These are phyloP conservation scores for Steinernema scapterisci DNA, from an alignment of 2,888 invertebrate species.

Conservation along the genomic window DNA sequence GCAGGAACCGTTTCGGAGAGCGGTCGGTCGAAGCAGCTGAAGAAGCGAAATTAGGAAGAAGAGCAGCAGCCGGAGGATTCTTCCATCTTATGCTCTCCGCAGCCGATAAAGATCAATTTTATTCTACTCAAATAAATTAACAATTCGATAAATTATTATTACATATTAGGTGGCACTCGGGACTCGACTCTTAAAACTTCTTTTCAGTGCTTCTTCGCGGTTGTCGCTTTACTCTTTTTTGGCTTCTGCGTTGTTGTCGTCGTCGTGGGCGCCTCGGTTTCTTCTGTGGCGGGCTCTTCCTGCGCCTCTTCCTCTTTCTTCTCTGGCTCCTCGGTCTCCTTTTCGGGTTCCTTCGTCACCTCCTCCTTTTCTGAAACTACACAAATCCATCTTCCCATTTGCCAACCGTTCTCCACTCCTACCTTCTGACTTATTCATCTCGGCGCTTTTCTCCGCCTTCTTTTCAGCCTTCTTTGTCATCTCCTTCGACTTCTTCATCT, in stretches of 20 bases:
- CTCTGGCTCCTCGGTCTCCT: conserved; percentile 32
- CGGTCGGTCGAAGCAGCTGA: no score
- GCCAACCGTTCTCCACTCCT: background rate
- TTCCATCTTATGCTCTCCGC: no score
- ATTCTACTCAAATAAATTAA: background rate
- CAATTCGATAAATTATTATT: conserved; percentile 14
- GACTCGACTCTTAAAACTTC: background rate
- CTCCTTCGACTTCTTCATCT: background rate
- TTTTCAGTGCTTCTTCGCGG: conserved; percentile 25
- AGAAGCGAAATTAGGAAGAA: no score
- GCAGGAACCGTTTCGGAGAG: no score
- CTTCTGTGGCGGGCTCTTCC: conserved; percentile 26
- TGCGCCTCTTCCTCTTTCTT: conserved; percentile 13
- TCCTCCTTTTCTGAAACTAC: background rate
- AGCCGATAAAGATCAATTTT: background rate
- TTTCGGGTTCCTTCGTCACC: conserved; percentile 21
- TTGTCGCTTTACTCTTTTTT: conserved; percentile 9
- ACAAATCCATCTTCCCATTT: background rate
- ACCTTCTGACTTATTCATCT: conserved; percentile 3
- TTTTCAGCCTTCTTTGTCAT: conserved; percentile 33
- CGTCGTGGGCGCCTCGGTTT: conserved; percentile 32
- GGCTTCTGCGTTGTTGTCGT: background rate
- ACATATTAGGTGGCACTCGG: conserved; percentile 14
- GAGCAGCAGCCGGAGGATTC: no score
- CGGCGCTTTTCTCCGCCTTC: conserved; percentile 34